Conservation (phyloP, 2,888 invertebrate genomes). For the Lasioglossum oenotherae region DNA sequence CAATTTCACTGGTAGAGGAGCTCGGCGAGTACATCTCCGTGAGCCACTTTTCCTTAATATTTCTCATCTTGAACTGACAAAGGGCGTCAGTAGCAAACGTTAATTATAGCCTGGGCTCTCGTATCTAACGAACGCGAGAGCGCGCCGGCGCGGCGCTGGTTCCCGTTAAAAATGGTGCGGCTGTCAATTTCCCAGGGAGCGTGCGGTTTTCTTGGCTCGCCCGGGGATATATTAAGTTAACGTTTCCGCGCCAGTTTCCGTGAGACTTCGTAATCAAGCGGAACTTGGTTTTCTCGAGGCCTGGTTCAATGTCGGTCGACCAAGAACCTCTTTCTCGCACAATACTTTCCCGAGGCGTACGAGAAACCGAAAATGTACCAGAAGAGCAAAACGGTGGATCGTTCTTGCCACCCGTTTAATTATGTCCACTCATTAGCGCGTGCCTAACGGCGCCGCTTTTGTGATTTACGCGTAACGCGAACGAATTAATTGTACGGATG, state of each 20-base stretch:
- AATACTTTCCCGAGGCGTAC: background rate
- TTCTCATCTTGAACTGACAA: constrained; percentile 6
- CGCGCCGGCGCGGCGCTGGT: background rate
- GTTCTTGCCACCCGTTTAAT: constrained; percentile 6
- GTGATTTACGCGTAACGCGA: constrained; percentile 16
- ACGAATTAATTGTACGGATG: constrained; percentile 39
- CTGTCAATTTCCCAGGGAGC: background rate
- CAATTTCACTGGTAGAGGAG: background rate
- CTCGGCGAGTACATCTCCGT: background rate
- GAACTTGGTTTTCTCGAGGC: background rate
- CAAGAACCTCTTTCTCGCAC: background rate
- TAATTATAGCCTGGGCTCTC: background rate
- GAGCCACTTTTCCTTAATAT: constrained; percentile 6
- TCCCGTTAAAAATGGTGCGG: constrained; percentile 1
- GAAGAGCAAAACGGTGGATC: background rate
- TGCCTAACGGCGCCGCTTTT: constrained; percentile 34
- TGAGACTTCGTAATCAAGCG: constrained; percentile 8
- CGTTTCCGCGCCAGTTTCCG: constrained; percentile 1
- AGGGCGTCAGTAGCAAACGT: constrained; percentile 7
- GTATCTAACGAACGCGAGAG: background rate
- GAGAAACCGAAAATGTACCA: background rate
- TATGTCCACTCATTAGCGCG: constrained; percentile 17
- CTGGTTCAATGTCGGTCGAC: background rate
- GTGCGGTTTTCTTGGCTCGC: constrained; percentile 9
- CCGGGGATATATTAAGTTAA: constrained; percentile 14